These are phyloP conservation scores for Drosophila pseudotakahashii DNA, from an alignment of 2,888 invertebrate species.

Conservation along the genomic window DNA sequence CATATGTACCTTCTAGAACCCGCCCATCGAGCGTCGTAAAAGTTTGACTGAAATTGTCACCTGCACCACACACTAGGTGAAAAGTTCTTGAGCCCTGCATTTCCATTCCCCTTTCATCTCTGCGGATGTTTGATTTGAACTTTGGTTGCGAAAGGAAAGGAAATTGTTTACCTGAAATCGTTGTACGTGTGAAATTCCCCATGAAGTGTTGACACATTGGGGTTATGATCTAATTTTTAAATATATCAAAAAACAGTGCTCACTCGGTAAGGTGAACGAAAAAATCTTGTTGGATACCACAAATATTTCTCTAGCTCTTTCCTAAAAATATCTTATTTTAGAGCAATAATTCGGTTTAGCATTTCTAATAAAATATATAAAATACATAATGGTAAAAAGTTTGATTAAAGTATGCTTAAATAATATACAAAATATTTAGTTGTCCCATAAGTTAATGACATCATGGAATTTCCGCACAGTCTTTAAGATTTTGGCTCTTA, in stretches of 20 bases:
- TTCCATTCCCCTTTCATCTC: slow-evolving; percentile 25
- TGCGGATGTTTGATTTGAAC: slow-evolving; percentile 69
- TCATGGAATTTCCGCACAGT: not conserved
- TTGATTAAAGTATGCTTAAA: too few relatives aligned
- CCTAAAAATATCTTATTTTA: too few relatives aligned
- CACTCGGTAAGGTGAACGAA: not conserved
- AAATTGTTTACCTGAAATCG: slow-evolving; percentile 44
- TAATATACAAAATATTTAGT: too few relatives aligned
- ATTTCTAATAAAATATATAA: too few relatives aligned
- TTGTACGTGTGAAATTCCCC: slow-evolving; percentile 43
- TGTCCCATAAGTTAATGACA: not conserved
- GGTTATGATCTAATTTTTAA: slow-evolving; percentile 21
- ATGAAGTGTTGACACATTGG: slow-evolving; percentile 54
- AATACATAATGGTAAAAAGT: too few relatives aligned
- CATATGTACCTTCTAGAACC: slow-evolving; percentile 6
- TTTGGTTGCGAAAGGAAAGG: slow-evolving; percentile 57
- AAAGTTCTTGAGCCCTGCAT: slow-evolving; percentile 23
- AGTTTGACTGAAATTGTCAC: slow-evolving; percentile 34
- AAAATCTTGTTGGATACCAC: not conserved
- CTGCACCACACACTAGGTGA: slow-evolving; percentile 13
- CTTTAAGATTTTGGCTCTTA: slow-evolving; percentile 44
- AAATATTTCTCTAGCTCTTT: too few relatives aligned
- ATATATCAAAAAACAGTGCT: not conserved
- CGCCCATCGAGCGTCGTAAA: slow-evolving; percentile 34
- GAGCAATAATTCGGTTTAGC: too few relatives aligned